phyloP scores from a whole-genome alignment of 2,888 invertebrate species.

The Scelioninae gen. 1 region DNA sequence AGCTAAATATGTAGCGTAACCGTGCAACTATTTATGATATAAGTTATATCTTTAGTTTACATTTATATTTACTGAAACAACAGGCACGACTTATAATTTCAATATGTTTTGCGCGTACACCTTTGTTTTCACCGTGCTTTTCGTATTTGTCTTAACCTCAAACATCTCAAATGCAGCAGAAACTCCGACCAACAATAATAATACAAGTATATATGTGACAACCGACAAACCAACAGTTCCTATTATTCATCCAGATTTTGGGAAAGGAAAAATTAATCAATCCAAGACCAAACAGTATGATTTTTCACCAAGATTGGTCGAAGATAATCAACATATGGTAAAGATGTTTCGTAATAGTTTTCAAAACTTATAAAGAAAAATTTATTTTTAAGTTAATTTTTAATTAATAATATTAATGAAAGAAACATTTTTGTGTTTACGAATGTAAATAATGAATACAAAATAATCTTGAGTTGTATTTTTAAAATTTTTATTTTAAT shows the following conservation, averaged over 20 bases:
- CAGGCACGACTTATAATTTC: neutral
- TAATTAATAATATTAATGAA: no score
- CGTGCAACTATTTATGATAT: neutral
- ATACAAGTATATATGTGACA: neutral
- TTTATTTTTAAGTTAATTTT: no score
- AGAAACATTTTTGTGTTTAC: no score
- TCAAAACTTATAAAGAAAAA: no score
- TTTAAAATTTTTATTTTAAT: no score
- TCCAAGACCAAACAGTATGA: neutral
- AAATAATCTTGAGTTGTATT: no score
- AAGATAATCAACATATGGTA: slow-evolving; percentile 33
- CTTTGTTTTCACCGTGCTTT: slow-evolving; percentile 6
- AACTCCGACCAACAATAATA: neutral
- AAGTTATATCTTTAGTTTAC: slow-evolving; percentile 19
- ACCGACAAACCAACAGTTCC: neutral
- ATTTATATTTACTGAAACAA: neutral
- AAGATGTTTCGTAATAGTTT: neutral
- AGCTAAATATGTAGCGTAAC: slow-evolving; percentile 18
- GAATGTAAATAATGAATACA: no score
- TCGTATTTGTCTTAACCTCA: slow-evolving; percentile 25
- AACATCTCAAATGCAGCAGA: slow-evolving; percentile 13
- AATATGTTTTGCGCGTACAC: slow-evolving; percentile 3
- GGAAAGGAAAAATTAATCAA: neutral
- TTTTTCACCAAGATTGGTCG: no score
- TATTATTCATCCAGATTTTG: neutral